Conservation (phyloP, 2,797 vertebrate genomes). For the Cetoscarus ocellatus region DNA sequence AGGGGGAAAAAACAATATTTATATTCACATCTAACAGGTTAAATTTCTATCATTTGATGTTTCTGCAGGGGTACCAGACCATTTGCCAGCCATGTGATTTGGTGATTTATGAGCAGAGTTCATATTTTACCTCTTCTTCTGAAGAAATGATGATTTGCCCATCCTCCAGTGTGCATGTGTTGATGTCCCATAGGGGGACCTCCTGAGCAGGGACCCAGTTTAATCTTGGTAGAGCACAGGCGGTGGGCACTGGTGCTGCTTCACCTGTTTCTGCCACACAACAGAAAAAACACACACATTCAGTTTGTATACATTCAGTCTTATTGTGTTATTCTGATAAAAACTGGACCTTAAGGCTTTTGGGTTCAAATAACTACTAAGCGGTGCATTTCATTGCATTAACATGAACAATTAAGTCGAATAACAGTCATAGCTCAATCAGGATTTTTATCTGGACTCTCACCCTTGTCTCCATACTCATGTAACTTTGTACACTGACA, state of each 20-base stretch:
- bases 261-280: slow-evolving; percentile 48
- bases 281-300: not conserved
- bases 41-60: not conserved
- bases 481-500: too few species aligned
- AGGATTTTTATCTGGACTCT: too few species aligned
- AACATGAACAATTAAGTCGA: too few species aligned
- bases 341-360: too few species aligned
- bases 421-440: too few species aligned
- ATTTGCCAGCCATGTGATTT: not conserved
- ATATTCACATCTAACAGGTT: not conserved
- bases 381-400: too few species aligned
- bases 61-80: not conserved
- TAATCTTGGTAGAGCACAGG: slow-evolving; percentile 47
- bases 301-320: too few species aligned
- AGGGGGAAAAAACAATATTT: not conserved
- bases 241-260: not conserved
- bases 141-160: slow-evolving; percentile 88
- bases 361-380: too few species aligned
- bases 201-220: slow-evolving; percentile 80
- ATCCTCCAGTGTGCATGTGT: slow-evolving; percentile 87
- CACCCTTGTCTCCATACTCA: too few species aligned
- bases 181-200: slow-evolving; percentile 91
- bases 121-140: slow-evolving; percentile 88
- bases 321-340: too few species aligned
- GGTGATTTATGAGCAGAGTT: not conserved